phyloP scores from a whole-genome alignment of 1,140 invertebrate species.

The Macrobrachium rosenbergii region DNA sequence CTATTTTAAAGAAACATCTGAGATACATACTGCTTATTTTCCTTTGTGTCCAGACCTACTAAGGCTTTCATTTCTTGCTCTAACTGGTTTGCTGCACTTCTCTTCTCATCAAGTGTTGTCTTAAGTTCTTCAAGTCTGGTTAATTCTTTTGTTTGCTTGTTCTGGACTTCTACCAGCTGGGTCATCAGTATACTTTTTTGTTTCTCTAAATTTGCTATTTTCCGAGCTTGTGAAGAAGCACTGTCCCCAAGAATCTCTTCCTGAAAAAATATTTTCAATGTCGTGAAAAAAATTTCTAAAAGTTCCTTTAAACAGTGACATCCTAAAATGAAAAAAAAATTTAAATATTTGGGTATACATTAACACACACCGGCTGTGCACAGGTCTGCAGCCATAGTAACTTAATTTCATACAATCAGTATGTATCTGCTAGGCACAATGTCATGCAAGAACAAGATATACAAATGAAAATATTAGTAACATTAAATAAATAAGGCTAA shows the following conservation, averaged over 20 bases:
- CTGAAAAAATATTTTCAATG: conserved; percentile 12
- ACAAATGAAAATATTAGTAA: not conserved
- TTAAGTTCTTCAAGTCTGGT: conserved; percentile 18
- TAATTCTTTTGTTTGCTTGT: not conserved
- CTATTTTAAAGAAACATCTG: not conserved
- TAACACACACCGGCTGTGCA: too few relatives aligned
- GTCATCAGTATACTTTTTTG: not conserved
- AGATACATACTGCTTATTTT: conserved; percentile 11
- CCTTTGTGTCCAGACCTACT: conserved; percentile 5
- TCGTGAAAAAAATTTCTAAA: not conserved
- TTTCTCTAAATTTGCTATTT: conserved; percentile 35
- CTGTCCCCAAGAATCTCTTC: conserved; percentile 52
- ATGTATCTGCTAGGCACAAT: too few relatives aligned
- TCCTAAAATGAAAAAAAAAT: not conserved
- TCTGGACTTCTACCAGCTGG: conserved; percentile 14
- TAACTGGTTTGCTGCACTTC: conserved; percentile 66
- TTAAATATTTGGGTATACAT: not conserved
- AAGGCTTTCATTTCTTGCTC: conserved; percentile 13
- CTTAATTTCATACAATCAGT: too few relatives aligned
- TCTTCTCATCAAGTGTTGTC: conserved; percentile 67
- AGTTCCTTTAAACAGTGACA: not conserved
- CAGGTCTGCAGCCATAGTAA: too few relatives aligned
- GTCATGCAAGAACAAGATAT: too few relatives aligned
- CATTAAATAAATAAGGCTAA: not conserved
- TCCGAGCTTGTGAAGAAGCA: conserved; percentile 40